These are phyloP conservation scores for Melanotus villosus DNA, from an alignment of 2,888 invertebrate genomes.

Conservation along the genomic window DNA sequence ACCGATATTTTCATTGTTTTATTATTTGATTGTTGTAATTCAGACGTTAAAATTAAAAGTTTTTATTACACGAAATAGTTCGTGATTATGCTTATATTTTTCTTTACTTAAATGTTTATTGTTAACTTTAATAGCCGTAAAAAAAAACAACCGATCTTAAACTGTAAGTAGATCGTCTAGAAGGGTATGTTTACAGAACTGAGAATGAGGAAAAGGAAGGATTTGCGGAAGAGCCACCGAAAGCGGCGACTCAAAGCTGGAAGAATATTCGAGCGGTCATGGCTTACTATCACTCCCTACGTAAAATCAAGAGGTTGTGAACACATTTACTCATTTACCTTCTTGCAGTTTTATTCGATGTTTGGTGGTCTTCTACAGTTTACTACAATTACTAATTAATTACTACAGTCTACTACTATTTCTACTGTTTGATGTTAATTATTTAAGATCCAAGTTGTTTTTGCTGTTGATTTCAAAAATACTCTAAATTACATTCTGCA, in stretches of 20 bases:
- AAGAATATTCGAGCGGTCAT: constrained; percentile 89
- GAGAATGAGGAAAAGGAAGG: constrained; percentile 48
- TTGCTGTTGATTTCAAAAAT: neutral
- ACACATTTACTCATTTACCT: constrained; percentile 44
- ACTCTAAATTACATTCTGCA: too few species aligned
- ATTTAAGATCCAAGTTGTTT: constrained; percentile 34
- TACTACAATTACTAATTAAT: constrained; percentile 39
- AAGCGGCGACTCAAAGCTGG: constrained; percentile 79
- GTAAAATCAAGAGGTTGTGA: constrained; percentile 89
- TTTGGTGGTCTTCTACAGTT: constrained; percentile 51
- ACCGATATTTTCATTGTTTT: too few species aligned
- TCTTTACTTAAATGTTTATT: too few species aligned
- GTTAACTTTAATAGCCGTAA: too few species aligned
- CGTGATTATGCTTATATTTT: too few species aligned
- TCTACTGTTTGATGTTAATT: constrained; percentile 39
- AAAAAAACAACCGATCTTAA: too few species aligned
- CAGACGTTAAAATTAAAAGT: too few species aligned
- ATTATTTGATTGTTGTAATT: too few species aligned
- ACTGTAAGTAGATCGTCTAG: constrained; percentile 39
- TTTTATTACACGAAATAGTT: too few species aligned
- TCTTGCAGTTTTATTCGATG: constrained; percentile 50
- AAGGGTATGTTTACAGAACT: constrained; percentile 53
- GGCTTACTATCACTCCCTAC: constrained; percentile 90
- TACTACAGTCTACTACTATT: constrained; percentile 43
- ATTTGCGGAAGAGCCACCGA: constrained; percentile 55